Base-by-base conservation (phyloP, 2,888 invertebrate genomes). In the Zaprionus lineosus region DNA sequence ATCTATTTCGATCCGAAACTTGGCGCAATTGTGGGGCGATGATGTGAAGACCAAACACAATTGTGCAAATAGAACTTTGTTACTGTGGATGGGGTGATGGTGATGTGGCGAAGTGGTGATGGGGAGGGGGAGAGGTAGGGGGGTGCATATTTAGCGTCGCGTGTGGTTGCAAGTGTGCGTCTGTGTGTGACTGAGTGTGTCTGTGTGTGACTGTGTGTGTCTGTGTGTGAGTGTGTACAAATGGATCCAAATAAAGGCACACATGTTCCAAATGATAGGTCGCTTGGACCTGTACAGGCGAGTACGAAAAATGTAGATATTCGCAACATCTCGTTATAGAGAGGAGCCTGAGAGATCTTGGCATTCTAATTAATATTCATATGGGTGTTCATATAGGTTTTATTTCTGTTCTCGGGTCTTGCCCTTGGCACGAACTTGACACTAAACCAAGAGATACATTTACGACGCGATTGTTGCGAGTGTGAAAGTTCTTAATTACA, bases 401-500 rank as follows among this genome's bases (percentile, higher is more conserved):
- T 33, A 29, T 29, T 11, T 29, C 12, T 29, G 5, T 29, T 40
- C 46, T 51, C 18, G 55, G 46, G 33, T 15, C 46, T 66, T 65
- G 78, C 78, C 84, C 78, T 84, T 71, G 84, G 64, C 84, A 50
- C 60, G 67, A 74, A 81, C 78, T 84, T 78, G 78, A 84, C 84
- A 78, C 78, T 82, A 82, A 84, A 77, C 78, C 78, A 74, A 71
- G 43, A 59, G 81, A 63, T 65, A 84, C 77, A 62, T 77, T 81
- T 84, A 84, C 84, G 77, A 84, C 59, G 77, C 84, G 86, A 89
- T 89, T 89, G 89, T 89, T 86, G 86, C 86, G 87, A 89, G 90
- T 89, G 89, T 89, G 89, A 89, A 89, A 90, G 88, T 89, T 88
- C 87, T 88, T 86, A 86, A 86, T 86, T 87, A 85, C 86, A 87